Conservation (phyloP, 1,140 invertebrate species). For the Agrilus planipennis region DNA sequence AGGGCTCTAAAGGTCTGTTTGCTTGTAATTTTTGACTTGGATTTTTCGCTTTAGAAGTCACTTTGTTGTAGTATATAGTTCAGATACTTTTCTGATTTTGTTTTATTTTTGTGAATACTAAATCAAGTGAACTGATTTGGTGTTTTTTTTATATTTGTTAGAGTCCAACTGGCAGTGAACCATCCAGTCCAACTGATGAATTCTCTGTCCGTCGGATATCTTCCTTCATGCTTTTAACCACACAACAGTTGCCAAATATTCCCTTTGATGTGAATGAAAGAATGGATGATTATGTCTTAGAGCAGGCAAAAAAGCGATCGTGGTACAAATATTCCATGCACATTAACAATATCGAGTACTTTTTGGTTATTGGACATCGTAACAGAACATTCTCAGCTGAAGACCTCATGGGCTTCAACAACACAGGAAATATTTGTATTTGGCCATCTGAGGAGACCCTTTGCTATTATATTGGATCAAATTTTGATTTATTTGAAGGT, state of each 20-base stretch:
- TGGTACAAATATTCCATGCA: conserved; percentile 45
- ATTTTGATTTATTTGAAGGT: conserved; percentile 49
- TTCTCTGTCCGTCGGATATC: conserved; percentile 45
- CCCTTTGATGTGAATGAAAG: conserved; percentile 8
- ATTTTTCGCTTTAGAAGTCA: background rate
- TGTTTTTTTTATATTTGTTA: conserved; percentile 14
- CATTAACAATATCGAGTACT: conserved; percentile 35
- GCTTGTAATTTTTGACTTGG: conserved; percentile 1
- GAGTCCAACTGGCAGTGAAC: conserved; percentile 28
- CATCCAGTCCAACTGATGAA: conserved; percentile 35
- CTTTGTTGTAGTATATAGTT: background rate
- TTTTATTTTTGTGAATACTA: background rate
- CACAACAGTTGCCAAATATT: conserved; percentile 21
- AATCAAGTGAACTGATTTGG: background rate
- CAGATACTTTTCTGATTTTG: background rate
- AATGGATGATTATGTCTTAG: conserved; percentile 10
- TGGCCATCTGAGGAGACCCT: conserved; percentile 85
- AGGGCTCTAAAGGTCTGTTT: conserved; percentile 42
- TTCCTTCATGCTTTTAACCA: conserved; percentile 41
- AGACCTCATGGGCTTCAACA: conserved; percentile 75
- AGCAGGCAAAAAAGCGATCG: conserved; percentile 25
- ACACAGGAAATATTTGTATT: conserved; percentile 82
- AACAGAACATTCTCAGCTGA: conserved; percentile 50
- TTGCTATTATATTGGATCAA: conserved; percentile 58
- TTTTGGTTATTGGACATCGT: conserved; percentile 44